A percentile compares a stretch with the other conserved stretches of the same genome.
phyloP scores from a whole-genome alignment of 2,888 invertebrate species.

The Platynereis dumerilii region DNA sequence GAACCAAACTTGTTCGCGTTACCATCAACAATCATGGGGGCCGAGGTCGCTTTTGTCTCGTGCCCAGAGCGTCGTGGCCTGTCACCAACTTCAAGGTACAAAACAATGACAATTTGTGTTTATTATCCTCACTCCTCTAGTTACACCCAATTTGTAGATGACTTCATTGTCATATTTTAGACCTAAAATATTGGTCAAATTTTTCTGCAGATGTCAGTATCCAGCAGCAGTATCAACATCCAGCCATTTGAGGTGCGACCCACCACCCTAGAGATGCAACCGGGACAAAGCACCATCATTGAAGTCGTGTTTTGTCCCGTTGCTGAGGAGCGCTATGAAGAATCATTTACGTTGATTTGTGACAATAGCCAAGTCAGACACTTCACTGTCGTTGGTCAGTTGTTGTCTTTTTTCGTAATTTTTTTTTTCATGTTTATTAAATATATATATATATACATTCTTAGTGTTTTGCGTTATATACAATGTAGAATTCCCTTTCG shows the following conservation, averaged over 20 bases:
- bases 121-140: no score
- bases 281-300: slow-evolving; percentile 48
- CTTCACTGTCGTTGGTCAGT: slow-evolving; percentile 54
- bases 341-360: slow-evolving; percentile 59
- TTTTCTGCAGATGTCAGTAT: slow-evolving; percentile 45
- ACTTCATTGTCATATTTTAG: no score
- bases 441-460: no score
- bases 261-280: slow-evolving; percentile 54
- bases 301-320: slow-evolving; percentile 59
- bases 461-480: no score
- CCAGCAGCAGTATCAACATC: slow-evolving; percentile 42
- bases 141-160: no score
- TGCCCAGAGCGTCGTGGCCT: slow-evolving; percentile 57
- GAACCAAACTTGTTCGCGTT: slow-evolving; percentile 53
- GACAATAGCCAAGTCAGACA: slow-evolving; percentile 62
- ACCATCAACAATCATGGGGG: slow-evolving; percentile 60
- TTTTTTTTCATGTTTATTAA: not conserved
- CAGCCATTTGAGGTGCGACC: slow-evolving; percentile 61
- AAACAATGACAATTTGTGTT: not conserved
- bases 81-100: slow-evolving; percentile 61
- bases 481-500: no score
- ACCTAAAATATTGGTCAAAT: no score
- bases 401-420: slow-evolving; percentile 33
- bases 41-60: slow-evolving; percentile 58
- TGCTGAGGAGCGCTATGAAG: slow-evolving; percentile 43